Base-by-base conservation (phyloP, 2,113 vertebrate species). In the Perca schrenkii region DNA sequence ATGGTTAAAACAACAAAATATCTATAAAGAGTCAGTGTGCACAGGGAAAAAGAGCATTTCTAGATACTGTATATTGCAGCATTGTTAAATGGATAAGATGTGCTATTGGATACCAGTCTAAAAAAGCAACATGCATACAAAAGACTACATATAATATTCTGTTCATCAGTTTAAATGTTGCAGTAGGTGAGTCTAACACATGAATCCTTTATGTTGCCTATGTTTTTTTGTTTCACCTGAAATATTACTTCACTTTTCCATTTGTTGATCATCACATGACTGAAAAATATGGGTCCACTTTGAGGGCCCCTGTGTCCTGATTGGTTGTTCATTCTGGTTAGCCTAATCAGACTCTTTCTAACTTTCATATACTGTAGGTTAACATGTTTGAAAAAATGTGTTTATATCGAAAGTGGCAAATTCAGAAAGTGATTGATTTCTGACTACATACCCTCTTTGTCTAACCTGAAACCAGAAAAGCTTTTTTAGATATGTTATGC, bases 91-190 rank as follows among this genome's bases (percentile, higher is more conserved):
- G 5, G 46, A 67, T 54, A 12, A 34, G 6, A 61, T 11, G 43
- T 10, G 12, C 36, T 47, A 8, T 56, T n/a, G 28, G 12, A 52
- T 49, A 6, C 14, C 57, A 34, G 19, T 2, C 53, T 58, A 34
- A 19, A 63, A 64, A 49, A 56, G 21, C 34, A 28, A 15, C 22
- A 57, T 36, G 28, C 19, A 11, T 34, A 34, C 34, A 34, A 34
- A 34, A 40, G 36, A 5, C 5, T 22, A 2, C 3, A 1, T 52
- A 11, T 64, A 17, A 58, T 64, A 34, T 14, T 52, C 12, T 67
- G 15, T 36, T 47, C 25, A 50, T 47, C 16, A 28, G 60, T 54
- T 50, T 22, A 69, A 84, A 54, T 60, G 19, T 40, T 83, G 49
- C 62, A 60, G 57, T n/a, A 52, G 10, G 54, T 25, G 16, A 50